Conservation (phyloP, 2,888 invertebrate species). For the Eupithecia tripunctaria region DNA sequence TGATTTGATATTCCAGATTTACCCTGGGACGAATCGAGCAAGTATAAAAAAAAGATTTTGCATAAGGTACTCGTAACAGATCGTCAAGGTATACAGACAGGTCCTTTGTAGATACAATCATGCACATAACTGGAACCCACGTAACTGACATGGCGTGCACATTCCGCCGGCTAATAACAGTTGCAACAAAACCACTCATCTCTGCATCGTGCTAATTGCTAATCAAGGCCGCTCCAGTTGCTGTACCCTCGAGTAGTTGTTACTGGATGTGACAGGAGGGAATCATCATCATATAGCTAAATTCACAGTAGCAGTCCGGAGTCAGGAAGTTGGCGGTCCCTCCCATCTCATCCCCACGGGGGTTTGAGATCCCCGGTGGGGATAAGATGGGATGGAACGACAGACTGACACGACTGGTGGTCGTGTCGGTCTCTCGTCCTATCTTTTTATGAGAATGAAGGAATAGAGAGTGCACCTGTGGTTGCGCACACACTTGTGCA, state of each 20-base stretch:
- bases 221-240: conserved; percentile 56
- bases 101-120: not conserved
- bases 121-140: not conserved
- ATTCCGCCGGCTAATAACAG: conserved; percentile 48
- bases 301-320: too few relatives aligned
- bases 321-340: too few relatives aligned
- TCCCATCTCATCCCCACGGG: too few relatives aligned
- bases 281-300: not conserved
- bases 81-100: not conserved
- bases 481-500: too few relatives aligned
- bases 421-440: too few relatives aligned
- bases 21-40: too few relatives aligned
- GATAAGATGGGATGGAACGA: too few relatives aligned
- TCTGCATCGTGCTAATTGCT: conserved; percentile 58
- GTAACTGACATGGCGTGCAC: conserved; percentile 13
- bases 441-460: not conserved
- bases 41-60: too few relatives aligned
- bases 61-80: not conserved
- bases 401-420: too few relatives aligned
- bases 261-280: conserved; percentile 34
- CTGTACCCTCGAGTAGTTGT: conserved; percentile 15
- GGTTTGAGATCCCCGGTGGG: too few relatives aligned
- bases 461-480: not conserved
- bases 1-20: too few relatives aligned
- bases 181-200: conserved; percentile 53